Evolutionary conservation across 2,888 invertebrate species (phyloP).

Genomic region (Dryadula phaetusa): DNA sequence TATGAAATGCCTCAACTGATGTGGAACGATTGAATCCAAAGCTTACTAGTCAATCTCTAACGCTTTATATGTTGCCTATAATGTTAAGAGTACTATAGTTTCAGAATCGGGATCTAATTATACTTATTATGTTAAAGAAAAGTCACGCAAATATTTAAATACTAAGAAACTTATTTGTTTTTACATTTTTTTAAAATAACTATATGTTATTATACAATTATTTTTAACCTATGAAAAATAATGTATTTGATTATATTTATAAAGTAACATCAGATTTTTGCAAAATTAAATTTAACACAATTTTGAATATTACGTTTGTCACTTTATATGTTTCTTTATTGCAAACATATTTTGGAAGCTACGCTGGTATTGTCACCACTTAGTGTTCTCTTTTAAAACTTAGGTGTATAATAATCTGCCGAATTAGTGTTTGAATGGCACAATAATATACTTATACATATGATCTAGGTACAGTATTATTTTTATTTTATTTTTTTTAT

Average conservation of each 20-base stretch:
- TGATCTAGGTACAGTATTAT: constrained; percentile 42
- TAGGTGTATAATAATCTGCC: constrained; percentile 71
- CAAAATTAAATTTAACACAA: neutral
- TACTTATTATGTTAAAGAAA: neutral
- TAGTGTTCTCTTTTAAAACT: constrained; percentile 75
- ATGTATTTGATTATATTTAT: neutral
- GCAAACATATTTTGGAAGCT: constrained; percentile 2
- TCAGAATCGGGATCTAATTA: constrained; percentile 28
- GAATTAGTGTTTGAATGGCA: constrained; percentile 79
- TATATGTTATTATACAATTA: neutral
- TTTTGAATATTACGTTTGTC: neutral
- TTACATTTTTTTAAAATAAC: neutral
- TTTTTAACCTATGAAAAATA: neutral
- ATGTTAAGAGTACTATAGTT: constrained; percentile 37
- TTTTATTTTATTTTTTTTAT: constrained; percentile 28
- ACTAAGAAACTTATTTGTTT: neutral
- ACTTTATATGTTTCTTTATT: neutral
- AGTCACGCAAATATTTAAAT: neutral
- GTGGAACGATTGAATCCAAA: constrained; percentile 37
- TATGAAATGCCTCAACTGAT: constrained; percentile 39
- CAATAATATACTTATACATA: constrained; percentile 51
- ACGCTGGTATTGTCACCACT: constrained; percentile 59
- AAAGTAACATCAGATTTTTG: neutral
- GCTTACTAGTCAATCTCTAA: constrained; percentile 41
- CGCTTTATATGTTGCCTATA: constrained; percentile 43